A percentile compares a stretch with the other conserved stretches of the same genome.
phyloP scores from a whole-genome alignment of 2,113 vertebrate genomes.

The Larimichthys polyactis region DNA sequence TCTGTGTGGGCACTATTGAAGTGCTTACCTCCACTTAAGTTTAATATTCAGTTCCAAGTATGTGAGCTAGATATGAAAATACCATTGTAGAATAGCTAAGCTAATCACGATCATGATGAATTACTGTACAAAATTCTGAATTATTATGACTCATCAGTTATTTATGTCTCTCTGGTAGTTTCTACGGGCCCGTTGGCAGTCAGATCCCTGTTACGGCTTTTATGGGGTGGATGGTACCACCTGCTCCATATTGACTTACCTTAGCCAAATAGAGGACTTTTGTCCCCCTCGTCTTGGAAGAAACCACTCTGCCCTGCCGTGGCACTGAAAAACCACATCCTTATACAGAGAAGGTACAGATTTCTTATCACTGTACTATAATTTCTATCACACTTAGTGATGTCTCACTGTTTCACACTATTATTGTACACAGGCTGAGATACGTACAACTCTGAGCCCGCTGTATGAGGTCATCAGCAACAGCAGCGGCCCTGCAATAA shows the following conservation, averaged over 20 bases:
- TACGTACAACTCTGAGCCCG: constrained; percentile 59
- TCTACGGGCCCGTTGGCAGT: constrained; percentile 73
- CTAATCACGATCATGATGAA: neutral
- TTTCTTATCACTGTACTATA: neutral
- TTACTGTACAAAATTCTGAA: neutral
- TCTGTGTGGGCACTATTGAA: neutral
- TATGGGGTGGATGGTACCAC: constrained; percentile 81
- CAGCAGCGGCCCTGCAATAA: constrained; percentile 69
- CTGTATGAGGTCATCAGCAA: constrained; percentile 66
- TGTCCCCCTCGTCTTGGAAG: constrained; percentile 67
- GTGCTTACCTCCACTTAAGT: neutral
- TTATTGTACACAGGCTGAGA: constrained; percentile 59
- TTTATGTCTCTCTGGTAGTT: constrained; percentile 67
- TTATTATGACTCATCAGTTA: neutral
- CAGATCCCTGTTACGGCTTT: constrained; percentile 82
- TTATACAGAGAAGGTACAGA: constrained; percentile 63
- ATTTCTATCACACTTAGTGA: neutral
- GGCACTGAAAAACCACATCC: constrained; percentile 60
- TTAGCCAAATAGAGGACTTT: constrained; percentile 80
- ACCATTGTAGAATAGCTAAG: neutral
- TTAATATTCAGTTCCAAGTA: neutral
- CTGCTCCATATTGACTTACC: constrained; percentile 82
- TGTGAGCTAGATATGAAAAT: neutral
- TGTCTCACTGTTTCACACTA: neutral
- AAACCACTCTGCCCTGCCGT: constrained; percentile 58